Evolutionary conservation across 2,888 invertebrate genomes (phyloP), one percentile per base, ranked within the genome.

Genomic region (Fragum fragum): DNA sequence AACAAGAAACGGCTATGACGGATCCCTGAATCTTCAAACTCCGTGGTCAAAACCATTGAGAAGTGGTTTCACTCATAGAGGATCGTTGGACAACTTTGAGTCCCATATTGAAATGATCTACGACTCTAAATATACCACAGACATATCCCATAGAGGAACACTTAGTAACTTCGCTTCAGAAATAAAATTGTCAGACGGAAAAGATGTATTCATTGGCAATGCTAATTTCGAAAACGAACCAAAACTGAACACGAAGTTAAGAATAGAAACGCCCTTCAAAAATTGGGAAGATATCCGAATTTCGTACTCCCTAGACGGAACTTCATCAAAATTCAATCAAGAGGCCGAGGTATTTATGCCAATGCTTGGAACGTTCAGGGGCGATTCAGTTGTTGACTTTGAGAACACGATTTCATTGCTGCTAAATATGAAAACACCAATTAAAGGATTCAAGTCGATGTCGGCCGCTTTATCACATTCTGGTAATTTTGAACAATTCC

Each of bases 381-480:
- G 69, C 9, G 75, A 78, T 55, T 29, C 73, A 21, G 36, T 18
- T 21, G 2, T 75, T 7, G 57, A 80, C 42, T 28, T 78, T 1
- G 61, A 52, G n/a, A 52, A 42, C 5, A 29, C 59, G 1, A 16
- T 78, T 0, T 53, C 68, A 7, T 39, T 63, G 23, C 47, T 39
- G 1, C 11, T 75, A 21, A 63, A 69, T 23, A 32, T 79, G 14
- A 55, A 77, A 61, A 78, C 83, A 55, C 83, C 83, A 55, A 5
- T 80, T 9, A 83, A 75, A 42, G 72, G 73, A 39, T 83, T 57
- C 36, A 63, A 52, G 28, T 69, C 78, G 26, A 69, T 84, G 69
- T 63, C 59, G 21, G 73, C 61, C 11, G 69, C 59, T n/a, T 28
- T 84, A 36, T 69, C 75, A 32, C 84, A 84, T 42, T 69, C 73